These are phyloP conservation scores for Drosophila lini DNA, from an alignment of 1,140 invertebrate species.

Conservation along the genomic window DNA sequence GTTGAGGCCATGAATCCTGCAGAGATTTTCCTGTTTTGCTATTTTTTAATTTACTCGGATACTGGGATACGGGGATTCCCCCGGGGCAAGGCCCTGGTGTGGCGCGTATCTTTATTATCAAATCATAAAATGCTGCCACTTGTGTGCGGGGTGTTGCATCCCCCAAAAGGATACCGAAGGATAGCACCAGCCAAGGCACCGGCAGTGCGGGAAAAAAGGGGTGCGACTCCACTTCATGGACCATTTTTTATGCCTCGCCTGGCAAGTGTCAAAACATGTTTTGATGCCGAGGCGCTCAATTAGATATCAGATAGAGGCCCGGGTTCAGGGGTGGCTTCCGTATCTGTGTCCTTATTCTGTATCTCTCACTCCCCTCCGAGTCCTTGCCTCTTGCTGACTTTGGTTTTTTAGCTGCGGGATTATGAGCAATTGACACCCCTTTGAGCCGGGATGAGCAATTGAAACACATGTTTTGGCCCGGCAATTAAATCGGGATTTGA, in stretches of 20 bases:
- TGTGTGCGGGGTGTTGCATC: slow-evolving; percentile 56
- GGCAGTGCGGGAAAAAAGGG: slow-evolving; percentile 56
- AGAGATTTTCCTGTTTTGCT: slow-evolving; percentile 51
- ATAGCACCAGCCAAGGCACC: slow-evolving; percentile 1
- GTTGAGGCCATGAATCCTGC: slow-evolving; percentile 18
- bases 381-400: slow-evolving; percentile 5
- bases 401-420: slow-evolving; percentile 37
- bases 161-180: slow-evolving; percentile 30
- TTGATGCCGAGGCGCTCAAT: slow-evolving; percentile 70
- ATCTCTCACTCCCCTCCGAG: neutral
- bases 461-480: slow-evolving; percentile 76
- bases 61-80: slow-evolving; percentile 29
- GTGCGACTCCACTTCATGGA: slow-evolving; percentile 51
- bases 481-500: slow-evolving; percentile 76
- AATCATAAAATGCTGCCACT: slow-evolving; percentile 84
- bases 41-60: slow-evolving; percentile 73
- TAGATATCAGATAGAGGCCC: slow-evolving; percentile 38
- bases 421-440: slow-evolving; percentile 69
- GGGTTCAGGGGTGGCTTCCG: slow-evolving; percentile 14
- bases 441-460: slow-evolving; percentile 49
- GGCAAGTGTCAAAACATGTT: slow-evolving; percentile 84
- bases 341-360: slow-evolving; percentile 14
- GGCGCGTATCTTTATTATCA: slow-evolving; percentile 81
- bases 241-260: slow-evolving; percentile 72
- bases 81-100: slow-evolving; percentile 13